Conservation (phyloP, 2,113 vertebrate genomes). For the Dinomys branickii region DNA sequence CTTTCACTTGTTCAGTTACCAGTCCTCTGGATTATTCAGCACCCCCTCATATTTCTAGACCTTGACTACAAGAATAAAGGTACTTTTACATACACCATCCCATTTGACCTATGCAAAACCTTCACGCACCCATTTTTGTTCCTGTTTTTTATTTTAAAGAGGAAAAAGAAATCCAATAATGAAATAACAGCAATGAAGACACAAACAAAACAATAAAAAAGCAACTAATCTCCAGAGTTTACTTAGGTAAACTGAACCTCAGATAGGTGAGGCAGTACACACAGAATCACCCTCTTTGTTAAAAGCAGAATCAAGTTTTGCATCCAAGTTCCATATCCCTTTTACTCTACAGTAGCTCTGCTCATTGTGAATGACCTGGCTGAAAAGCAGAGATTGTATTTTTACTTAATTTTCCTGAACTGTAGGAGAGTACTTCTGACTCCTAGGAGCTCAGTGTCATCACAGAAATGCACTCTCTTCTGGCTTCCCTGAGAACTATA, state of each 20-base stretch:
- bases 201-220: too few relatives aligned
- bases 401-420: neutral
- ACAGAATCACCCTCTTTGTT: neutral
- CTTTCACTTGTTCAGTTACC: neutral
- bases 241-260: neutral
- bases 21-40: neutral
- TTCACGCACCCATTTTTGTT: neutral
- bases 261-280: neutral
- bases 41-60: neutral
- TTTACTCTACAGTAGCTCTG: fast-evolving
- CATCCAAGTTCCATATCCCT: neutral
- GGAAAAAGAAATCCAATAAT: too few relatives aligned
- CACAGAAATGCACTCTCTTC: neutral
- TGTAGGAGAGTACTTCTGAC: neutral
- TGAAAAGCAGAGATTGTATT: neutral
- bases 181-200: too few relatives aligned
- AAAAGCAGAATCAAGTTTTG: neutral
- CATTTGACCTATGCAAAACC: neutral
- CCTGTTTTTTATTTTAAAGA: neutral
- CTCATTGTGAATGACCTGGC: neutral
- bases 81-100: neutral
- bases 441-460: neutral
- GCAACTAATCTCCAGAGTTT: too few relatives aligned
- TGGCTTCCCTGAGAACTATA: neutral
- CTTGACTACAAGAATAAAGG: neutral